Evolutionary conservation across 1,140 invertebrate genomes (phyloP), one percentile per base, ranked within the genome.

Genomic region (Chrysomallon squamiferum): DNA sequence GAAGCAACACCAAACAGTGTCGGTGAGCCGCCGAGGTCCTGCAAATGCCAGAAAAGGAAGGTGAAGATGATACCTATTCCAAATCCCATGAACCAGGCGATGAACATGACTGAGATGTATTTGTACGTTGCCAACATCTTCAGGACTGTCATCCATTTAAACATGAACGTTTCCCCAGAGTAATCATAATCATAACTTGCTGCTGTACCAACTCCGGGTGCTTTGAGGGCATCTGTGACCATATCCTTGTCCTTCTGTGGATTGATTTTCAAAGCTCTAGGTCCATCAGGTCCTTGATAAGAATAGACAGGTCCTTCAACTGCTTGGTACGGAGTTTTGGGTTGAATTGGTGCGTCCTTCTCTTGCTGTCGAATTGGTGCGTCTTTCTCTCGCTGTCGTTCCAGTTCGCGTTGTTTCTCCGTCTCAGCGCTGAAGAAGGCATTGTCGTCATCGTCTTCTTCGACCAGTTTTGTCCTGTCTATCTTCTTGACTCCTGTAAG

Each of bases 31-130:
- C 95, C 96, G 75, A 96, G 93, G 82, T 99, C 97, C 88, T 82
- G 94, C 38, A 99, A 88, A 88, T 99, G 97, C 97, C 97, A 99
- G 87, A 99, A 99, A 27, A 99, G 90, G 86, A 99, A 99, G 1
- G 97, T 97, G 86, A 99, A 99, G 65, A 99, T 97, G 68, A 99
- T 87, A 0, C 97, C 97, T 75, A 99, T 97, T n/a, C 97, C 97
- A 80, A 98, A 96, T 54, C 97, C 97, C 95, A 99, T 97, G 85
- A 96, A 97, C 95, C 96, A 98, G 22, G 96, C 93, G 0, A 98
- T 94, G 77, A 98, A 94, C 9, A 99, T 89, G 81, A 99, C 98
- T 0, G 95, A 78, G 7, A 81, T 73, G 62, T 81, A 82, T 57
- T 76, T 73, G 58, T 78, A 65, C 9, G 74, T 76, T 11, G 72